Evolutionary conservation across 2,797 vertebrate species (phyloP).

Genomic region (Cynodonichthys magdalenae): DNA sequence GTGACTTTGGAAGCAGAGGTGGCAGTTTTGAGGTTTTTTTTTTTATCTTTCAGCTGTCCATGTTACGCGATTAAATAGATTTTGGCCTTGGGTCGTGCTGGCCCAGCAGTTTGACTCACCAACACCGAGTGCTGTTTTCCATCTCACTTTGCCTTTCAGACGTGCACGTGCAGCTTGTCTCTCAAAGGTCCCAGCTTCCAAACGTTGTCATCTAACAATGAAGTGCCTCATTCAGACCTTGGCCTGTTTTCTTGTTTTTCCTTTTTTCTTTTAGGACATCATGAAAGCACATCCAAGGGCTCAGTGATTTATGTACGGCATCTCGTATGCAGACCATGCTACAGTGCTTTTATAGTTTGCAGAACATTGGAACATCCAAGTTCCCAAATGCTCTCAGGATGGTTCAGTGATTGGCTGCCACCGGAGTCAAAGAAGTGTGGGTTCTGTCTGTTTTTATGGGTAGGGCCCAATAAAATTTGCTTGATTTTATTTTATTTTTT

Average conservation of each 20-base stretch:
- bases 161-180: slow-evolving; percentile 40
- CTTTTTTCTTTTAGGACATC: slow-evolving; percentile 48
- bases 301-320: slow-evolving; percentile 62
- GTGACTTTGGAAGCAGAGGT: slow-evolving; percentile 41
- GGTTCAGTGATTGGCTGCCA: slow-evolving; percentile 22
- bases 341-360: slow-evolving; percentile 32
- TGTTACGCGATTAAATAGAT: slow-evolving; percentile 76
- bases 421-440: slow-evolving; percentile 1
- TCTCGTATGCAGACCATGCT: slow-evolving; percentile 50
- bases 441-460: too few species aligned
- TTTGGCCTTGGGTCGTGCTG: slow-evolving; percentile 77
- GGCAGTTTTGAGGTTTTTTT: not conserved
- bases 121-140: slow-evolving; percentile 44
- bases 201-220: slow-evolving; percentile 25
- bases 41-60: slow-evolving; percentile 46
- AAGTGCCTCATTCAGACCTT: slow-evolving; percentile 52
- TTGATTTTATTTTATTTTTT: too few species aligned
- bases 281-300: slow-evolving; percentile 48
- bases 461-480: too few species aligned
- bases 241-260: slow-evolving; percentile 25
- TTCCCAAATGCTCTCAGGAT: slow-evolving; percentile 37
- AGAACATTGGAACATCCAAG: slow-evolving; percentile 4
- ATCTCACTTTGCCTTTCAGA: slow-evolving; percentile 56
- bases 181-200: slow-evolving; percentile 45
- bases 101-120: slow-evolving; percentile 60